phyloP scores from a whole-genome alignment of 2,113 vertebrate genomes.

The Myrmecophaga tridactyla region DNA sequence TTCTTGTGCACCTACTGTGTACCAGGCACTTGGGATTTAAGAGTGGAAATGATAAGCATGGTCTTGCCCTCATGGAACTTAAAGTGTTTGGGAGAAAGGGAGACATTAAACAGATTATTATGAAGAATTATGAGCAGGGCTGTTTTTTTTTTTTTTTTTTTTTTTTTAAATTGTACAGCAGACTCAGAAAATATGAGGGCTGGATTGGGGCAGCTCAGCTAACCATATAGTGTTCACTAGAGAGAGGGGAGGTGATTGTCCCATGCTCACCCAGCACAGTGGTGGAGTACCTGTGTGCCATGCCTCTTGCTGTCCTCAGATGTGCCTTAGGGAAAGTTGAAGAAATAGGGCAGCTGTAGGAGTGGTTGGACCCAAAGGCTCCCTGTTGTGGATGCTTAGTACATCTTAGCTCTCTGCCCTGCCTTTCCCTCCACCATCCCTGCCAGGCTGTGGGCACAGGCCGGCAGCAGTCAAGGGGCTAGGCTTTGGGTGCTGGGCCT shows the following conservation, averaged over 20 bases:
- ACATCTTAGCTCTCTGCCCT: background rate
- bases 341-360: background rate
- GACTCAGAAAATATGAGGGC: background rate
- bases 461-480: background rate
- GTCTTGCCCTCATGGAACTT: background rate
- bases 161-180: background rate
- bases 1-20: too few species aligned
- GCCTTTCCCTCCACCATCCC: background rate
- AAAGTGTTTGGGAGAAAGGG: background rate
- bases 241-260: background rate
- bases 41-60: rapidly evolving
- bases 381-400: background rate
- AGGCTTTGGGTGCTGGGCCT: background rate
- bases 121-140: background rate
- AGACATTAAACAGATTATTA: background rate
- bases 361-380: background rate
- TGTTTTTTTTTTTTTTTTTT: background rate
- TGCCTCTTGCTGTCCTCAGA: background rate
- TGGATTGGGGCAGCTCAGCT: background rate
- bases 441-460: background rate
- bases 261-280: background rate
- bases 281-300: background rate
- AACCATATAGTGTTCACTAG: background rate
- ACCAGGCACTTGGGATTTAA: background rate
- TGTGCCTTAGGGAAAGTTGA: background rate